Evolutionary conservation across 2,888 invertebrate species (phyloP).

Genomic region (Hydrotaea diabolus): DNA sequence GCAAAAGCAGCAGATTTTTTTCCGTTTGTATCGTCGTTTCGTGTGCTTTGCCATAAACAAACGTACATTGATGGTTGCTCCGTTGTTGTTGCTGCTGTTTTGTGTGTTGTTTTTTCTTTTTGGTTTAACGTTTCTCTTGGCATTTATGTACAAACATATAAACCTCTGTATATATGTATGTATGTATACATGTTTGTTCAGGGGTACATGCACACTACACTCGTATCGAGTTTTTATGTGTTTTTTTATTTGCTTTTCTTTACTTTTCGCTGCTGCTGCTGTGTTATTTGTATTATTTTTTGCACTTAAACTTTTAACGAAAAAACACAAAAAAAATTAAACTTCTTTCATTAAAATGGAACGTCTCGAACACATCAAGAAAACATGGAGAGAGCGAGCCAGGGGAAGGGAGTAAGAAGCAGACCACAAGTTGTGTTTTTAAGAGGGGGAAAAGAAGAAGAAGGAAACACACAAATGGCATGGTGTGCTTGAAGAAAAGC

Average conservation of each 20-base stretch:
- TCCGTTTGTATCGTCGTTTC: conserved; percentile 17
- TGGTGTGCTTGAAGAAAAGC: background rate
- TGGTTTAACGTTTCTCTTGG: conserved; percentile 54
- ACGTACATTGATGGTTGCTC: background rate
- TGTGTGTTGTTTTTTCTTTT: too few relatives aligned
- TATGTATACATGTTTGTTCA: conserved; percentile 1
- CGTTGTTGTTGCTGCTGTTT: conserved; percentile 5
- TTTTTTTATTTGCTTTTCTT: conserved; percentile 33
- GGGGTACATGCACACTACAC: conserved; percentile 20
- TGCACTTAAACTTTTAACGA: conserved; percentile 45
- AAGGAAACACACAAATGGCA: background rate
- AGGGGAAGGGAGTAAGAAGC: background rate
- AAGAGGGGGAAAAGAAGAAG: background rate
- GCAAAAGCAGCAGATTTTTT: conserved; percentile 28
- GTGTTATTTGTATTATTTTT: conserved; percentile 36
- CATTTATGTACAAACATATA: conserved; percentile 38
- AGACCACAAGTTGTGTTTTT: background rate
- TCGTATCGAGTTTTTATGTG: conserved; percentile 49
- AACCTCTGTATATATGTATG: background rate
- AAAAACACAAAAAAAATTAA: conserved; percentile 10
- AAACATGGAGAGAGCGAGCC: background rate
- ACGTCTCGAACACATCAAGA: conserved; percentile 18
- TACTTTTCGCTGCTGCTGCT: conserved; percentile 29
- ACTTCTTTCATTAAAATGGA: conserved; percentile 32
- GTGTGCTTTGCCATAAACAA: conserved; percentile 14